Base-by-base conservation (phyloP, 1,140 invertebrate genomes). In the Panagrolaimus sp. region DNA sequence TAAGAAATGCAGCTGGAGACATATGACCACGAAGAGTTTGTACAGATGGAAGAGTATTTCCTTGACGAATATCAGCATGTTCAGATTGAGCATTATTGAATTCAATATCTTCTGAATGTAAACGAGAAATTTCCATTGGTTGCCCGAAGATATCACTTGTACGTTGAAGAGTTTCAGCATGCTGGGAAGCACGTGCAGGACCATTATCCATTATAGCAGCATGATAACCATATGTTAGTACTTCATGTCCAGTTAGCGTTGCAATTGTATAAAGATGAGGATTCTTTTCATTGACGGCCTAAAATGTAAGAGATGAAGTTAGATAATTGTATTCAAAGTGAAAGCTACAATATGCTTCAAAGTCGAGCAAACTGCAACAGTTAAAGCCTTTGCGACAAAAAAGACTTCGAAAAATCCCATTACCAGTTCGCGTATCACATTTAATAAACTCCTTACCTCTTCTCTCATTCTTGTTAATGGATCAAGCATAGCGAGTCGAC, bases 241-340 rank as follows among this genome's bases (percentile, higher is more conserved):
- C 85, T 9, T 92, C 92, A 83, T 96, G 92, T 0, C 91, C 91
- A 20, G 94, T 97, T 53, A 98, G 84, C 1, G 95, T 98, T 14
- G 95, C 94, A 78, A 97, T 89, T 0, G 94, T 98, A 75, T 93
- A 92, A 20, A 98, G 85, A 84, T 95, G 90, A 0, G 93, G 91
- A 80, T 90, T 88, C 0, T 84, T 79, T 66, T 87, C 85, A 78
- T 91, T 76, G 9, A 83, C 31, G 14, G 85, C 86, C 84, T 85
- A 64, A 31, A 78, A 79, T 45, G 2, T 14, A 8, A 1, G 7
- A 38, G 31, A 45, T 46, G 31, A 53, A 27, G 23, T 48, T 75
- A n/a, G n/a, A n/a, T n/a, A n/a, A n/a, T 46, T 9, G 11, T 20
- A 31, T 20, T 43, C 16, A n/a, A n/a, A n/a, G n/a, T n/a, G n/a